These are phyloP conservation scores for Intellagama lesueurii DNA, from an alignment of 2,797 vertebrate genomes.

Conservation along the genomic window DNA sequence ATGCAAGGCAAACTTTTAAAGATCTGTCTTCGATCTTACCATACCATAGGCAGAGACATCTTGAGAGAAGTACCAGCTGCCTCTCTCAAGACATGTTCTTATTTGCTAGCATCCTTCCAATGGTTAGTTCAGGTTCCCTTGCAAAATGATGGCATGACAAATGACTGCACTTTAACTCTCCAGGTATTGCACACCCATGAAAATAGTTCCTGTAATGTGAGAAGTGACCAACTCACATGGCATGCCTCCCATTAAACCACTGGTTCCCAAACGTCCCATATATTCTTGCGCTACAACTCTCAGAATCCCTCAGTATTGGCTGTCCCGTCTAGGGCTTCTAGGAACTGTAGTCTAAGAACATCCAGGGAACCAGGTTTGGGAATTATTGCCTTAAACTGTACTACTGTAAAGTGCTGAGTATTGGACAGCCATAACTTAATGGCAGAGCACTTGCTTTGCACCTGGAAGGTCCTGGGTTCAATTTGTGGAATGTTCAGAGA, in stretches of 20 bases:
- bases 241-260: not conserved
- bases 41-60: not conserved
- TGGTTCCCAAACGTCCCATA: not conserved
- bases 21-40: not conserved
- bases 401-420: not conserved
- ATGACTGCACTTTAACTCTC: too few relatives aligned
- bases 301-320: too few relatives aligned
- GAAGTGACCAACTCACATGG: not conserved
- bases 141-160: not conserved
- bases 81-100: not conserved
- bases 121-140: not conserved
- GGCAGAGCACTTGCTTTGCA: not conserved
- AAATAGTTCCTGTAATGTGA: not conserved
- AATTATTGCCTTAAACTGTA: not conserved
- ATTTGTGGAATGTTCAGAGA: not conserved
- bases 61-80: not conserved
- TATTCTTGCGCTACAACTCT: too few relatives aligned
- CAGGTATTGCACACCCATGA: not conserved
- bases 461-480: not conserved
- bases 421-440: not conserved
- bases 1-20: not conserved
- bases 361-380: too few relatives aligned
- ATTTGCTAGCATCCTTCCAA: not conserved
- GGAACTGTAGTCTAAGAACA: too few relatives aligned
- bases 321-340: too few relatives aligned